A percentile compares a stretch with the other conserved stretches of the same genome.
Evolutionary conservation across 2,113 vertebrate species (phyloP).

Genomic region (Eonycteris spelaea): DNA sequence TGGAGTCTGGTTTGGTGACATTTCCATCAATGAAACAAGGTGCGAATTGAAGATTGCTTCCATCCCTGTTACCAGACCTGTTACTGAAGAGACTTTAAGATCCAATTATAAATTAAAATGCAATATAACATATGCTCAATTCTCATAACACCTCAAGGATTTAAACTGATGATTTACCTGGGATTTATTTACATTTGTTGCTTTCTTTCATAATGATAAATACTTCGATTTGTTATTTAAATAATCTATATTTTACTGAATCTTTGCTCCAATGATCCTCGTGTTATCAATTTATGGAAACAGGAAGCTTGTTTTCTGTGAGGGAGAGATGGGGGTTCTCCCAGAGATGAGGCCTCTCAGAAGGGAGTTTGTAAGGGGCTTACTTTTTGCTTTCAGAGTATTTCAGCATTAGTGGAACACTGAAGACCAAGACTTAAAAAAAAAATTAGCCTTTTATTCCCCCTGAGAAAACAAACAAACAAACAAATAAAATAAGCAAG

Average conservation of each 20-base stretch:
- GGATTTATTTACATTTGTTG: constrained; percentile 46
- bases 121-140: not conserved
- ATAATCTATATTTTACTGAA: not conserved
- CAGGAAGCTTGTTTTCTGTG: not conserved
- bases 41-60: constrained; percentile 19
- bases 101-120: constrained; percentile 15
- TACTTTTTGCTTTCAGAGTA: not conserved
- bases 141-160: not conserved
- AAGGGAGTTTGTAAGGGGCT: not conserved
- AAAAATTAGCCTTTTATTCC: not conserved
- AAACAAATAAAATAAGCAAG: not conserved
- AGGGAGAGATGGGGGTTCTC: not conserved
- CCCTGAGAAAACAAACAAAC: not conserved
- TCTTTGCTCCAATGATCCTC: not conserved
- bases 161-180: not conserved
- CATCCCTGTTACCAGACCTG: not conserved
- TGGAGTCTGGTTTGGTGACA: not conserved
- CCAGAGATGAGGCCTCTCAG: not conserved
- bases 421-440: not conserved
- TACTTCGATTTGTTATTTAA: constrained; percentile 49
- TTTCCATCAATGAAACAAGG: not conserved
- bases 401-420: not conserved
- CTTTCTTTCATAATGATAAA: constrained; percentile 29
- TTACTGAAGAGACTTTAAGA: constrained; percentile 37
- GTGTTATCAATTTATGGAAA: not conserved